Percentiles rank a stretch among this genome's conserved stretches.
Evolutionary conservation across 30 jellyfish, hydroid and myxozoan species (phyloP).

Genomic region (Hydra vulgaris): DNA sequence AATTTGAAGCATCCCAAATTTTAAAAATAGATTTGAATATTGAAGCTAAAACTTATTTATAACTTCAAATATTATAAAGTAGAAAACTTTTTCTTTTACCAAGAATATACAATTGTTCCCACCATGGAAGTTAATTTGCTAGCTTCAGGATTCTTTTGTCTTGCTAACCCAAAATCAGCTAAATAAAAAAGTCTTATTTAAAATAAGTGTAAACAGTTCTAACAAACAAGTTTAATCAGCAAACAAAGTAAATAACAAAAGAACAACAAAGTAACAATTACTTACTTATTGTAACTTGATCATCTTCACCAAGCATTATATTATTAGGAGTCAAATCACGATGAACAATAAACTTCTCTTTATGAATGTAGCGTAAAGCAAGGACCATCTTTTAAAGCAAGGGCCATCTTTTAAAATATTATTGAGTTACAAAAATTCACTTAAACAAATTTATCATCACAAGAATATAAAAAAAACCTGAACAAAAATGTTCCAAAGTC

Average conservation of each 20-base stretch:
- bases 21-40: not conserved
- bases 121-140: constrained; percentile 91
- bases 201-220: not conserved
- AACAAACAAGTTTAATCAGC: not conserved
- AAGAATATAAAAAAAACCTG: no score
- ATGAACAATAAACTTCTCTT: constrained; percentile 84
- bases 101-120: constrained; percentile 86
- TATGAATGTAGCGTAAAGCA: constrained; percentile 86
- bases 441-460: no score
- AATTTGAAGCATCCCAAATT: not conserved
- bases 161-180: constrained; percentile 96
- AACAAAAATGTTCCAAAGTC: constrained; percentile 80
- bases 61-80: not conserved
- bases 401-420: not conserved
- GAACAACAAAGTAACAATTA: not conserved
- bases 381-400: constrained; percentile 52
- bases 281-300: constrained; percentile 91
- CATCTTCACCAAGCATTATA: constrained; percentile 93
- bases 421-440: not conserved
- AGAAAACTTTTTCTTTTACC: constrained; percentile 45
- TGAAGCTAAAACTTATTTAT: not conserved
- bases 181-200: not conserved
- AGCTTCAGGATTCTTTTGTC: constrained; percentile 85
- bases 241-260: not conserved
- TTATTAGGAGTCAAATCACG: constrained; percentile 90